Base-by-base conservation (phyloP, 2,797 vertebrate species). In the Poecilia velifera region DNA sequence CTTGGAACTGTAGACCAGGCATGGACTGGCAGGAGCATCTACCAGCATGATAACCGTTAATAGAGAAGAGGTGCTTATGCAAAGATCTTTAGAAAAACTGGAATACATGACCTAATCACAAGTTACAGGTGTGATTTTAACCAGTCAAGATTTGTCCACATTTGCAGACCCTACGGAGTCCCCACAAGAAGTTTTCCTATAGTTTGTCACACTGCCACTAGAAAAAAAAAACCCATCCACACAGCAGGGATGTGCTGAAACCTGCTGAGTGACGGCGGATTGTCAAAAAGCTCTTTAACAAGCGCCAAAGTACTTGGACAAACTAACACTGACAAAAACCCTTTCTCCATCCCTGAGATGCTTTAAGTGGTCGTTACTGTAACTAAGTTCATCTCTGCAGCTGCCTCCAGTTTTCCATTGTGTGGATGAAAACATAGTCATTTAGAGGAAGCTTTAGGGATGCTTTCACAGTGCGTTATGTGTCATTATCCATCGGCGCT, bases 401-500 rank as follows among this genome's bases (percentile, higher is more conserved):
- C 68, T 28, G 41, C 68, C 22, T 43, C 41, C 68, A 45, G 68
- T 45, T 45, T 71, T 71, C 41, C 41, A 71, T 71, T 45, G 8
- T 71, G 39, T 71, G 68, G 68, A 43, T 43, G 68, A 71, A 71
- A 45, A 43, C 41, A 22, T 20, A 45, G 68, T 14, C 39, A 43
- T 71, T 71, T 71, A 45, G 22, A 71, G 68, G 13, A 71, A 45
- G 39, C 22, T 71, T 71, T 45, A 45, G 41, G 25, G 68, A 71
- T n/a, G 68, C 68, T 28, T 71, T 45, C 68, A 71, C 39, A 71
- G 22, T 28, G 22, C 45, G 20, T 45, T 43, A 71, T 45, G 41
- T n/a, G 68, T 43, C 41, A 45, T 71, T 45, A 71, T 45, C 68
- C 41, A 28, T 71, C 68, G 45, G 41, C 12, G 12, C 68, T 45